A percentile compares a stretch with the other conserved stretches of the same genome.
phyloP scores from a whole-genome alignment of 2,888 invertebrate genomes.

The Parnassius apollo region DNA sequence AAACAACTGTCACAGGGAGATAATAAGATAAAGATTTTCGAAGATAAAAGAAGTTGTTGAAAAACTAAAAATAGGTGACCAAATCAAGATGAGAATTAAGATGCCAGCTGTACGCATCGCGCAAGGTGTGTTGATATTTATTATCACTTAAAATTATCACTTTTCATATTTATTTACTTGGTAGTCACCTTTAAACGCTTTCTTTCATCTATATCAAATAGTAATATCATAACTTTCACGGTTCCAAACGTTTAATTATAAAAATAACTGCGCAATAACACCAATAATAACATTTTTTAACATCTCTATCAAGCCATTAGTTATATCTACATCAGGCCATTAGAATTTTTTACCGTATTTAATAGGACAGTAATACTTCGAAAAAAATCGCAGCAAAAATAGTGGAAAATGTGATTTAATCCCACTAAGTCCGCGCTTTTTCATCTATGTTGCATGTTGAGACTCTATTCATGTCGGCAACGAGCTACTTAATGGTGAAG shows the following conservation, averaged over 20 bases:
- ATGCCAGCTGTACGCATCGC: constrained; percentile 98
- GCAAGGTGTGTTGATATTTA: constrained; percentile 87
- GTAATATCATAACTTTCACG: too few species aligned
- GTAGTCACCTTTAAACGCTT: not conserved
- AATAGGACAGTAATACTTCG: too few species aligned
- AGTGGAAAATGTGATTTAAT: not conserved
- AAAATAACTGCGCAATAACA: too few species aligned
- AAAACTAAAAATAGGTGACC: constrained; percentile 80
- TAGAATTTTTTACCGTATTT: too few species aligned
- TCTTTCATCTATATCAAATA: not conserved
- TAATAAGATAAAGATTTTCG: constrained; percentile 67
- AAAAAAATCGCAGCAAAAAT: too few species aligned
- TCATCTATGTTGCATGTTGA: constrained; percentile 40
- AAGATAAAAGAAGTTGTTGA: constrained; percentile 66
- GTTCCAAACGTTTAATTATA: too few species aligned
- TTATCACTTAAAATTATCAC: not conserved
- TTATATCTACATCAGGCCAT: too few species aligned
- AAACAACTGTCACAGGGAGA: constrained; percentile 63
- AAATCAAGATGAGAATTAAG: constrained; percentile 96
- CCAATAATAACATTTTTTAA: too few species aligned
- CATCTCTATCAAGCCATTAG: too few species aligned
- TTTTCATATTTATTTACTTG: not conserved
- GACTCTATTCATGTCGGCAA: constrained; percentile 64
- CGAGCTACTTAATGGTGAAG: constrained; percentile 74
- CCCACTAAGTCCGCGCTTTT: constrained; percentile 36